A percentile compares a stretch with the other conserved stretches of the same genome.
Evolutionary conservation across 2,888 invertebrate species (phyloP).

Genomic region (Linnaemya vulpina): DNA sequence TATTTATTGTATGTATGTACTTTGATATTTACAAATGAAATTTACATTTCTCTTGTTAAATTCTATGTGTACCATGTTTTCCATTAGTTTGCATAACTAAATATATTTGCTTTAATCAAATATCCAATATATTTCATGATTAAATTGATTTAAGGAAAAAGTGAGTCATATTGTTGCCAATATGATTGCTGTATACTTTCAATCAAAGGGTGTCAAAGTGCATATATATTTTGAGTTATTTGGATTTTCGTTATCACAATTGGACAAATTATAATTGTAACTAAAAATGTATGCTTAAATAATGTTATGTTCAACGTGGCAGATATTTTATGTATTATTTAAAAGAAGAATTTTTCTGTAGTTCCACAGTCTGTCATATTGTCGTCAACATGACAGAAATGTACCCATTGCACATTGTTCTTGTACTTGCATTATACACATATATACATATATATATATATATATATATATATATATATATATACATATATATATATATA

Average conservation of each 20-base stretch:
- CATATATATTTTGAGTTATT: not conserved
- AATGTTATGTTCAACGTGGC: slow-evolving; percentile 49
- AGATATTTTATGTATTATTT: slow-evolving; percentile 20
- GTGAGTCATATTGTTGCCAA: slow-evolving; percentile 59
- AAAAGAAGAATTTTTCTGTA: not conserved
- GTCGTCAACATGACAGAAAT: not conserved
- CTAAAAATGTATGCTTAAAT: not conserved
- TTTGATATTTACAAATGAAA: not conserved
- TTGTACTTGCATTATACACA: too few relatives aligned
- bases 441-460: too few relatives aligned
- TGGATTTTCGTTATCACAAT: slow-evolving; percentile 40
- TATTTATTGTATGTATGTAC: slow-evolving; percentile 10
- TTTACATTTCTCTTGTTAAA: not conserved
- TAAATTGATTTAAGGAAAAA: slow-evolving; percentile 30
- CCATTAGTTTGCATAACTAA: not conserved
- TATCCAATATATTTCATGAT: not conserved
- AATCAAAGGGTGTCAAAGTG: not conserved
- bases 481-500: too few relatives aligned
- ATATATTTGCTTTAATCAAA: not conserved
- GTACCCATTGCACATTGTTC: not conserved
- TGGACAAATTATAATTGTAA: slow-evolving; percentile 3
- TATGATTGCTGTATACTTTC: slow-evolving; percentile 23
- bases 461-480: too few relatives aligned
- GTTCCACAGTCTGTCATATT: slow-evolving; percentile 5
- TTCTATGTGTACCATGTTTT: not conserved